Conservation (phyloP, 2,888 invertebrate genomes). For the Lysandra bellargus region DNA sequence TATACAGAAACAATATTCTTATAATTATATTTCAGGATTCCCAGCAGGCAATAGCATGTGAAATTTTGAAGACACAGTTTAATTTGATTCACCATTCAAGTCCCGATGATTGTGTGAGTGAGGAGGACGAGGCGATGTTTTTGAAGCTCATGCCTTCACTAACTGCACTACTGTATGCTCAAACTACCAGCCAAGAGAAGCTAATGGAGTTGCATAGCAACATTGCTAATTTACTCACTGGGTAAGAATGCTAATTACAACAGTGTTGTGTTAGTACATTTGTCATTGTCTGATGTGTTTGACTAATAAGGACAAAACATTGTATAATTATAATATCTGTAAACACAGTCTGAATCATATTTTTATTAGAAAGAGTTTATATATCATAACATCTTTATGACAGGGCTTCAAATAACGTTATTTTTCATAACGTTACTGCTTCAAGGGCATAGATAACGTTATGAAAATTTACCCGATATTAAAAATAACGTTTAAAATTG, state of each 20-base stretch:
- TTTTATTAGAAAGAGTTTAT: too few relatives aligned
- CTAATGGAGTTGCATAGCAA: constrained; percentile 87
- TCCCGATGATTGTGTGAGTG: constrained; percentile 66
- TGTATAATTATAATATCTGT: too few relatives aligned
- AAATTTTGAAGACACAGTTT: constrained; percentile 89
- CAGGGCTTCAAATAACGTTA: too few relatives aligned
- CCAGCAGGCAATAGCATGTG: constrained; percentile 84
- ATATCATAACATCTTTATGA: too few relatives aligned
- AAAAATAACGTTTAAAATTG: too few relatives aligned
- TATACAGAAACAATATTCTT: not conserved
- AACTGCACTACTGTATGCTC: constrained; percentile 84
- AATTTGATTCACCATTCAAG: constrained; percentile 84
- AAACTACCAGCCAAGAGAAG: constrained; percentile 79
- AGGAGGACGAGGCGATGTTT: constrained; percentile 86
- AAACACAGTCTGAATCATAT: too few relatives aligned
- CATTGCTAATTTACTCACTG: constrained; percentile 90
- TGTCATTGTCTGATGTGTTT: too few relatives aligned
- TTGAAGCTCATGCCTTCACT: constrained; percentile 86
- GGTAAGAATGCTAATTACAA: constrained; percentile 49
- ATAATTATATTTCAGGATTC: constrained; percentile 66
- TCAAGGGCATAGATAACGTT: too few relatives aligned
- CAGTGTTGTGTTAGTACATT: not conserved
- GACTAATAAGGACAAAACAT: too few relatives aligned
- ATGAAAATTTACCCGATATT: too few relatives aligned
- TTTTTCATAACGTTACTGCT: too few relatives aligned